Percentiles rank a stretch among this genome's conserved stretches.
These are phyloP conservation scores for Scalopus aquaticus DNA, from an alignment of 2,113 vertebrate species.

Conservation along the genomic window DNA sequence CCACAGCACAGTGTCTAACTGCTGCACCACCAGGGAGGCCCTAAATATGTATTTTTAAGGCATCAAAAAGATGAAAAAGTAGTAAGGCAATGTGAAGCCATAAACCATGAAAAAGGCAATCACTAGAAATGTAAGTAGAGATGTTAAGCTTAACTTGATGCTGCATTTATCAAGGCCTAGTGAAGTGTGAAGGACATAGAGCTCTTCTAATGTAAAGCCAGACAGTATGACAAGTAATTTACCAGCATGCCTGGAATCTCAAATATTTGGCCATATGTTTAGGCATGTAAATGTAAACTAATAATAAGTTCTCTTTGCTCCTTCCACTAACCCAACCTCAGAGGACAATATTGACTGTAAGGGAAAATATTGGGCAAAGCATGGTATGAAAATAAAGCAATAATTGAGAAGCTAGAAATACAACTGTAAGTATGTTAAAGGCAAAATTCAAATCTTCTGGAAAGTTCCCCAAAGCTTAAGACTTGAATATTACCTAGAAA, in stretches of 20 bases:
- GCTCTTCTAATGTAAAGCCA: background rate
- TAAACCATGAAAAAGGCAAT: background rate
- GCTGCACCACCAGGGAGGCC: too few relatives aligned
- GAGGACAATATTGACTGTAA: background rate
- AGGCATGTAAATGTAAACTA: background rate
- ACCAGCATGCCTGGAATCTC: background rate
- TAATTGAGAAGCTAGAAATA: background rate
- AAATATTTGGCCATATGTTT: background rate
- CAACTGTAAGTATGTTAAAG: background rate
- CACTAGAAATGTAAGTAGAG: background rate
- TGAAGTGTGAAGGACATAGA: background rate
- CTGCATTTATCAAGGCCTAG: background rate
- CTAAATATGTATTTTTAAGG: background rate
- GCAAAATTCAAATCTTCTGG: background rate
- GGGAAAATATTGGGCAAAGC: background rate
- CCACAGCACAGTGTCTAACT: too few relatives aligned
- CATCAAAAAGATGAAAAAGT: background rate
- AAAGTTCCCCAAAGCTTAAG: background rate
- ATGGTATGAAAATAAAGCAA: background rate
- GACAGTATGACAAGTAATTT: background rate
- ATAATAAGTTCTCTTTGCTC: background rate
- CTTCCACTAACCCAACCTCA: background rate
- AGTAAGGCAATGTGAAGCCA: background rate
- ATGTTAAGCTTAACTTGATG: background rate
- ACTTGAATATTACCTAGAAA: background rate